These are phyloP conservation scores for Leucopternis melanops DNA, from an alignment of 2,113 vertebrate genomes.

Conservation along the genomic window DNA sequence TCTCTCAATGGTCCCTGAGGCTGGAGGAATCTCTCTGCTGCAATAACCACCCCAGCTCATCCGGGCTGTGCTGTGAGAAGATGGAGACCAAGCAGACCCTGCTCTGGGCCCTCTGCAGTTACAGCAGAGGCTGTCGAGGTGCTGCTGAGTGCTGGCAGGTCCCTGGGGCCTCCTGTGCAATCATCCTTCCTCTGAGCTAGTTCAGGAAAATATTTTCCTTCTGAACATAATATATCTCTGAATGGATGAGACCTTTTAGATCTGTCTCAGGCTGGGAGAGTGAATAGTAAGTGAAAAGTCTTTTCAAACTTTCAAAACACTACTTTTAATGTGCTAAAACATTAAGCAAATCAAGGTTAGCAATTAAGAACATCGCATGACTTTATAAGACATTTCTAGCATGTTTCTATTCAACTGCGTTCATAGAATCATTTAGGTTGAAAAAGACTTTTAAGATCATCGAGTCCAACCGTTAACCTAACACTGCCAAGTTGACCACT, in stretches of 20 bases:
- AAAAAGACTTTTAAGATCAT: not conserved
- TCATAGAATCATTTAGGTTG: not conserved
- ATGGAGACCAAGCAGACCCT: accelerated
- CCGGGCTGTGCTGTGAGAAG: not conserved
- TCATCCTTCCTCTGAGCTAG: not conserved
- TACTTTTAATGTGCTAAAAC: not conserved
- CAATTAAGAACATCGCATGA: not conserved
- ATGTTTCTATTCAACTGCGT: not conserved
- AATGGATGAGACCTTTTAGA: not conserved
- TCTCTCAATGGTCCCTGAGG: not conserved
- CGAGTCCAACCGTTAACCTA: not conserved
- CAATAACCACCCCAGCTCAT: not conserved
- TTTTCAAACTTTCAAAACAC: not conserved
- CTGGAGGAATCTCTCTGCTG: not conserved
- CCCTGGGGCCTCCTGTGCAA: not conserved
- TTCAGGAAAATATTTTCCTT: not conserved
- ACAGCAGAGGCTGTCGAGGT: not conserved
- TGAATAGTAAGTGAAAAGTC: not conserved
- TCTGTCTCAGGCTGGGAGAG: not conserved
- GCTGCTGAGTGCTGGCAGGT: not conserved
- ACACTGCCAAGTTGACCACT: not conserved
- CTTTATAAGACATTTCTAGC: not conserved
- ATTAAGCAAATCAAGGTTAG: not conserved
- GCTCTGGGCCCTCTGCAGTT: not conserved
- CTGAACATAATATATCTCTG: not conserved